Percentiles rank a stretch among this genome's conserved stretches.
phyloP scores from a whole-genome alignment of 2,797 vertebrate species.

The Gallinago nigripennis region DNA sequence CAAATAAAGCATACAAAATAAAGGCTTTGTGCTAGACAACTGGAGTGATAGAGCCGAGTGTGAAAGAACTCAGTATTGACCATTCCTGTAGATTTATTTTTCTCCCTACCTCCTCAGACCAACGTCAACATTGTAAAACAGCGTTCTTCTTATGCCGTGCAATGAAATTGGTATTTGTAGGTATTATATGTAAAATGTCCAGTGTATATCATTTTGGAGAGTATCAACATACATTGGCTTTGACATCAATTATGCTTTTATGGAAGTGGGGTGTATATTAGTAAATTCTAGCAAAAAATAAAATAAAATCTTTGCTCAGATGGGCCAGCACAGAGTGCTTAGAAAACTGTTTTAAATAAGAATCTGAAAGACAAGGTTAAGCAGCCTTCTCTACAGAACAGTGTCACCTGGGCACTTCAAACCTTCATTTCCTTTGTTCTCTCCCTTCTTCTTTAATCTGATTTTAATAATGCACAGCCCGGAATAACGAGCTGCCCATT shows the following conservation, averaged over 20 bases:
- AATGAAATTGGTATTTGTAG: neutral
- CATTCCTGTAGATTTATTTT: neutral
- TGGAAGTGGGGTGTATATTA: neutral
- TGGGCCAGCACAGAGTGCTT: neutral
- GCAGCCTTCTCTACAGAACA: neutral
- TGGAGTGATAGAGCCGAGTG: neutral
- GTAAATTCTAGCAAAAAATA: neutral
- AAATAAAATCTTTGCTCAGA: neutral
- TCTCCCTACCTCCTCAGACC: neutral
- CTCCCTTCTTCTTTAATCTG: conserved; percentile 37
- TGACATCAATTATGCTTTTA: neutral
- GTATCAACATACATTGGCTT: neutral
- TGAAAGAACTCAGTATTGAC: neutral
- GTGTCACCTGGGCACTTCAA: neutral
- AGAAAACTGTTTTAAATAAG: neutral
- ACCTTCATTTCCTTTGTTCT: conserved; percentile 13
- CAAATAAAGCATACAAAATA: neutral
- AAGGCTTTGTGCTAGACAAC: neutral
- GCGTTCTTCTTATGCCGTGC: neutral
- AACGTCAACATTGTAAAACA: neutral
- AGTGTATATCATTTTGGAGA: neutral
- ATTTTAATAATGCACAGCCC: conserved; percentile 12
- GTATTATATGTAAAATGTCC: neutral
- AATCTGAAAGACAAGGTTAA: too few species aligned
- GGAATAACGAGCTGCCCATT: neutral